Evolutionary conservation across 2,888 invertebrate genomes (phyloP), one percentile per base, ranked within the genome.

Genomic region (Coelopa pilipes): DNA sequence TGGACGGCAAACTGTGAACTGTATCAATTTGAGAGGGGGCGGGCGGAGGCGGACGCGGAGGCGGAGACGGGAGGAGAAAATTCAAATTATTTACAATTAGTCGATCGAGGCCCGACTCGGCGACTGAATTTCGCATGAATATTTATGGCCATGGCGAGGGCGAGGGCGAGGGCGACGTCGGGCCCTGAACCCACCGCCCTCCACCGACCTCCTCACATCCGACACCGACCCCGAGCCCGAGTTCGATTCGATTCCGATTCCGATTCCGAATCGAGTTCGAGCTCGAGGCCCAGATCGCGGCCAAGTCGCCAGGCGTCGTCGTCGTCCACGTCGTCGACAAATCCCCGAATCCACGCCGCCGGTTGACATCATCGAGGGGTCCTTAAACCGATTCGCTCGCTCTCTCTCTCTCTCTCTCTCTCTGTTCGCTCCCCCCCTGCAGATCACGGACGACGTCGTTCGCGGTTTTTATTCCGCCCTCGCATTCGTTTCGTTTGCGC

Each of bases 41-140:
- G 1, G 66, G 47, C 65, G 1, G 12, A 24, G 13, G 13, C 12
- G 13, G 66, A 45, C 1, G 13, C 15, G n/a, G 15, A 45, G 34
- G 34, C 34, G n/a, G 1, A 63, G 62, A 17, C 2, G 10, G 62
- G 13, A 63, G 63, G 47, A 10, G 17, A 24, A 63, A 49, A 21
- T 60, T 70, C 62, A 62, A 70, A 70, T 70, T 70, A 70, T 70
- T 70, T 47, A 70, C 70, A 70, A 70, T 70, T 70, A 70, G 70
- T 62, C 62, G 70, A 15, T 62, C 62, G 70, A 15, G 70, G 70
- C 60, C n/a, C n/a, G n/a, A n/a, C 70, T 70, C 19, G 10, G 24
- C 34, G 55, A 62, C 49, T 24, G 62, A 62, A 70, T 62, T 24
- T 50, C 24, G 59, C 62, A 70, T 70, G 70, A 70, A 70, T 70